Conservation (phyloP, 2,113 vertebrate genomes). For the Toxotes chatareus region DNA sequence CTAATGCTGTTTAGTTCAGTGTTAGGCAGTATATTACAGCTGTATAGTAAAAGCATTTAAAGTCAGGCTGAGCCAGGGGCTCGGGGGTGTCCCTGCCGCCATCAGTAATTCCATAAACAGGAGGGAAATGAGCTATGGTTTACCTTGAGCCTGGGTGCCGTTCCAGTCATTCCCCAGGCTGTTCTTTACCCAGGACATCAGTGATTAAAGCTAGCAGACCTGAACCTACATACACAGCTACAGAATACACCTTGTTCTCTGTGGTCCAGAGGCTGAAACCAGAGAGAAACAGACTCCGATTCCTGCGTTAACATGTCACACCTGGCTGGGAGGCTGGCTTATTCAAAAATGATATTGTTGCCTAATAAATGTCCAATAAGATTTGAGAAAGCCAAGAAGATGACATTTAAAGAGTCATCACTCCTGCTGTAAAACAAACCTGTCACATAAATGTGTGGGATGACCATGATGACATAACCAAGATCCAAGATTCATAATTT, state of each 20-base stretch:
- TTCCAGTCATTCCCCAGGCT: constrained; percentile 42
- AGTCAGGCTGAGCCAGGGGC: neutral
- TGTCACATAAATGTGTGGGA: constrained; percentile 45
- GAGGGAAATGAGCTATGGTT: constrained; percentile 52
- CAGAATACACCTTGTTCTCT: constrained; percentile 68
- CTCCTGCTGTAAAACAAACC: constrained; percentile 41
- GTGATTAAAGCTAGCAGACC: constrained; percentile 77
- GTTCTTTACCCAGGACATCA: constrained; percentile 51
- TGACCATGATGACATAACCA: constrained; percentile 1
- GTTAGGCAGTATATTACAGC: neutral
- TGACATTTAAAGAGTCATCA: constrained; percentile 38
- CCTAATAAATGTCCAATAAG: constrained; percentile 45
- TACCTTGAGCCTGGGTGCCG: constrained; percentile 23
- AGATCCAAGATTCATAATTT: constrained; percentile 9
- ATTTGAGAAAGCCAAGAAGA: constrained; percentile 24
- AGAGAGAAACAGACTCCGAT: constrained; percentile 30
- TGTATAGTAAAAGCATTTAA: neutral
- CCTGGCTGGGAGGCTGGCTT: constrained; percentile 24
- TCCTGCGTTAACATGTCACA: constrained; percentile 37
- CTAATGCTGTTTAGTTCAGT: constrained; percentile 3
- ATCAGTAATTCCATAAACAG: constrained; percentile 62
- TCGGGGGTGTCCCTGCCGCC: constrained; percentile 25
- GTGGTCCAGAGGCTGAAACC: constrained; percentile 28
- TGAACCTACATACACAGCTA: constrained; percentile 75
- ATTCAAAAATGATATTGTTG: constrained; percentile 15